Evolutionary conservation across 2,888 invertebrate genomes (phyloP), one percentile per base, ranked within the genome.

Genomic region (Amphiduros pacificus): DNA sequence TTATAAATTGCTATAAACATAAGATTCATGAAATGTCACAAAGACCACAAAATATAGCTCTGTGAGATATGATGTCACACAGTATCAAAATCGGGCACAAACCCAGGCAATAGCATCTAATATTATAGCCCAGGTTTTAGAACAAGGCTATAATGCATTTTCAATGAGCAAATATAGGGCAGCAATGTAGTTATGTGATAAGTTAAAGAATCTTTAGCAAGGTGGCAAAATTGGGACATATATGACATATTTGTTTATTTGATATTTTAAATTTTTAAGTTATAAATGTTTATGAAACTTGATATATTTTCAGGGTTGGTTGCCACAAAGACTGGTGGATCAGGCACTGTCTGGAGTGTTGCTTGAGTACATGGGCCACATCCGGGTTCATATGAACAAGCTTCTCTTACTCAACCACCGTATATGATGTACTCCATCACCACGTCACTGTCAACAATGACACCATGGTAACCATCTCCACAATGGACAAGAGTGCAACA

Each of bases 321-420:
- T 68, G 27, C 68, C 66, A 2, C 64, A 66, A 58, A 53, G 55
- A 6, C 44, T 58, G 20, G 64, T 68, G 6, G 68, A 68, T 55
- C 62, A 59, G 53, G 63, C 68, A 1, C 54, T 68, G 11, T 49
- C 66, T 2, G 64, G 64, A 14, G 61, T 60, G 2, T 53, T 68
- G 6, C 24, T 65, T 3, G 62, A 64, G 2, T 64, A 54, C 48
- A 5, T 55, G 9, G 29, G 44, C 20, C 59, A 67, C 52, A 20
- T 67, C n/a, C 32, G 40, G 22, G 40, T 32, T 9, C 56, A 54
- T 26, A 44, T 66, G 6, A 22, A n/a, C 6, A 44, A 44, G n/a
- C n/a, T 44, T 44, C 20, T 44, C n/a, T n/a, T n/a, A n/a, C n/a
- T n/a, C n/a, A n/a, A n/a, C 4, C 44, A 44, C n/a, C 6, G 44